These are phyloP conservation scores for Fistularia commersonii DNA, from an alignment of 2,797 vertebrate species.

Conservation along the genomic window DNA sequence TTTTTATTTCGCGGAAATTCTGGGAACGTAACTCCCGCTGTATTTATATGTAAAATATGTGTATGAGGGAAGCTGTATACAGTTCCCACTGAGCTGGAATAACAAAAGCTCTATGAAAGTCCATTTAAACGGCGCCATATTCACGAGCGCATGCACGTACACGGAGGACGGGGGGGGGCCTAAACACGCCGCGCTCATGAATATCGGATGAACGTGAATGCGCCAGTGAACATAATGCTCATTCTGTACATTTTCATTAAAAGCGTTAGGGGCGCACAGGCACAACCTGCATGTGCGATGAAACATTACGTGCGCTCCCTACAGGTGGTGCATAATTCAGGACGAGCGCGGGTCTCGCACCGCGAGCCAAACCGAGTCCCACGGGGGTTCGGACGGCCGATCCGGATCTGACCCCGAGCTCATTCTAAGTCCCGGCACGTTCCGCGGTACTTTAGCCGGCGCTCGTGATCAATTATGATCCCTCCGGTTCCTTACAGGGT, in stretches of 20 bases:
- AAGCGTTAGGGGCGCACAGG: background rate
- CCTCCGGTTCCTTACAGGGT: slow-evolving; percentile 8
- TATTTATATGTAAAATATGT: too few species aligned
- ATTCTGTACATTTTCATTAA: slow-evolving; percentile 27
- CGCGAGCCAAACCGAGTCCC: background rate
- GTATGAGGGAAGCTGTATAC: too few species aligned
- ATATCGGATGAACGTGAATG: slow-evolving; percentile 1
- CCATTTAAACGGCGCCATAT: too few species aligned
- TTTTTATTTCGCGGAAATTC: too few species aligned
- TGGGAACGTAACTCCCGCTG: too few species aligned
- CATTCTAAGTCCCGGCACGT: slow-evolving; percentile 49
- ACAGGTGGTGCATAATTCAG: slow-evolving; percentile 3
- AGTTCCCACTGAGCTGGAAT: too few species aligned
- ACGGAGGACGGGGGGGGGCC: too few species aligned
- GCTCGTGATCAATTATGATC: slow-evolving; percentile 41
- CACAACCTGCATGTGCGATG: slow-evolving; percentile 4
- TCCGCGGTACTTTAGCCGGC: slow-evolving; percentile 16
- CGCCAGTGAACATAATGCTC: background rate
- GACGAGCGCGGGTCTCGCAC: background rate
- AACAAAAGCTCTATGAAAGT: too few species aligned
- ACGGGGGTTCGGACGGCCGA: slow-evolving; percentile 6
- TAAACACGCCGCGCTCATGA: slow-evolving; percentile 6
- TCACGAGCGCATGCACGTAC: too few species aligned
- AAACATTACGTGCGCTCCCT: slow-evolving; percentile 22
- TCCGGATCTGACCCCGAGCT: slow-evolving; percentile 17